Evolutionary conservation across 2,797 vertebrate species (phyloP).

Genomic region (Xerus rutilus): DNA sequence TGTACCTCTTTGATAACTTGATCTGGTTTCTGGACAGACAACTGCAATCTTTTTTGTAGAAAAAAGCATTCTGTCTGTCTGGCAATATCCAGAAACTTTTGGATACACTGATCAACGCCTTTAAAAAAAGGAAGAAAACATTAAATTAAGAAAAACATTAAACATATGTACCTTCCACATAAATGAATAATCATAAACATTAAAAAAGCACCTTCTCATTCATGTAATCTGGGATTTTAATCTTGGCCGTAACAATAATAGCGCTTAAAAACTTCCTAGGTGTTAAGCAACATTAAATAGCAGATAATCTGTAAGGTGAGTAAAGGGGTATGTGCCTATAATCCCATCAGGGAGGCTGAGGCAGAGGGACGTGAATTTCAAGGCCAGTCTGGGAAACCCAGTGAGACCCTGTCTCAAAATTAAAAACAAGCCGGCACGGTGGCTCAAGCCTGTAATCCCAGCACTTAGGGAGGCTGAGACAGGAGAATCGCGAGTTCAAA

Average conservation of each 20-base stretch:
- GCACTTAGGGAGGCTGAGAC: no score
- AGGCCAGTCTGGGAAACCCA: background rate
- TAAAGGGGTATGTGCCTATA: background rate
- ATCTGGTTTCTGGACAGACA: conserved; percentile 98
- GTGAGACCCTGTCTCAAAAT: background rate
- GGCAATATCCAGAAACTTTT: conserved; percentile 98
- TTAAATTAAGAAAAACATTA: conserved; percentile 34
- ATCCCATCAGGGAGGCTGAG: background rate
- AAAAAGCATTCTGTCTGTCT: conserved; percentile 99
- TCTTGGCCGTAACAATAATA: background rate
- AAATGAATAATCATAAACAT: background rate
- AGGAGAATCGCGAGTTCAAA: no score
- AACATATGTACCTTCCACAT: background rate
- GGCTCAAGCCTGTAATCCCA: no score
- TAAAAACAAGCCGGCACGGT: background rate
- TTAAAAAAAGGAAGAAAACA: conserved; percentile 19
- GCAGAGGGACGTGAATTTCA: background rate
- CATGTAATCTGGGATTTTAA: background rate
- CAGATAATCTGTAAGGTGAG: background rate
- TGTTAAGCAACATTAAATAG: background rate
- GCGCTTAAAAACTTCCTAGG: background rate
- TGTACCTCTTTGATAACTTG: conserved; percentile 99
- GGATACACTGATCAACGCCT: conserved; percentile 95
- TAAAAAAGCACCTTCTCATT: background rate
- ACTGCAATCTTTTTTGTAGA: conserved; percentile 96